Evolutionary conservation across 2,797 vertebrate genomes (phyloP), one percentile per base, ranked within the genome.

Genomic region (Melanogrammus aeglefinus): DNA sequence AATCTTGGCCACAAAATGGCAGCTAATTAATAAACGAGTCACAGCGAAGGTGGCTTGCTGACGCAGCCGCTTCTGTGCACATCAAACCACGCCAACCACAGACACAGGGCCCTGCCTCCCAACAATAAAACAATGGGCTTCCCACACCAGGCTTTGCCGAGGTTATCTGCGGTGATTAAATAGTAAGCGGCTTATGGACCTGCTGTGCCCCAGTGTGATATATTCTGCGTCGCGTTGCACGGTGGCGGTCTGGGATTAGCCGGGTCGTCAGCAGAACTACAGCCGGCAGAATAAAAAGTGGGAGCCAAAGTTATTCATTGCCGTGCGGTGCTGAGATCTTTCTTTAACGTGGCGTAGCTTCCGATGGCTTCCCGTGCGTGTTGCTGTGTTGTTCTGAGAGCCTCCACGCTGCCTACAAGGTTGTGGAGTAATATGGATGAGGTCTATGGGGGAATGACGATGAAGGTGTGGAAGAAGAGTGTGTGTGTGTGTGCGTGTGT

Each of bases 181-280:
- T 72, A 21, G 57, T 93, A 94, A 94, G 91, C 92, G 2, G 91
- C 91, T 94, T 93, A 93, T 73, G 77, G 31, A 9, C 80, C 77
- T 80, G 80, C 7, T 0, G 72, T 76, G 83, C 80, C n/a, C 73
- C 84, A 85, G 82, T 82, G 83, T 75, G 72, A 73, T 75, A 73
- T 89, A 31, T 90, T 91, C 86, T 75, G 82, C 83, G 44, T 13
- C 44, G 44, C 44, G 80, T 31, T 6, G 31, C 66, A 14, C 81
- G 83, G 79, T 81, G 79, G 77, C 74, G 79, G 66, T 75, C 81
- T 81, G 31, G 77, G 84, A 88, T 90, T 87, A 80, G 72, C 74
- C 18, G 69, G 75, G 1, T 6, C 10, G 70, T 29, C 36, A 13
- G 78, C 75, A 87, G 82, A 88, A 85, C 81, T 31, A 86, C 78